Base-by-base conservation (phyloP, 2,113 vertebrate species). In the Pyxicephalus adspersus region DNA sequence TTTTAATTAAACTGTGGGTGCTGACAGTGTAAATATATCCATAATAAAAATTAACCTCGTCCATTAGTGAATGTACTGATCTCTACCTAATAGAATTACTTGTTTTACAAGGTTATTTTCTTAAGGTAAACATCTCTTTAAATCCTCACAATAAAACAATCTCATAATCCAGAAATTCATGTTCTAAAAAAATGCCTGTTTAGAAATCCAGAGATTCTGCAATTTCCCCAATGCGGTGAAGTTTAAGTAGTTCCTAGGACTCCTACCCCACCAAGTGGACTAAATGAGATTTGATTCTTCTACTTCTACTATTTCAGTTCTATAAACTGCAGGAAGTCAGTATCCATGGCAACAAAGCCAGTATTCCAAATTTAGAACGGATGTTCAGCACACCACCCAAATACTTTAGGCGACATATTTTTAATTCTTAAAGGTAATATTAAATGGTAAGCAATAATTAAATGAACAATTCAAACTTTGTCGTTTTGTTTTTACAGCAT, bases 221-320 rank as follows among this genome's bases (percentile, higher is more conserved):
- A 80, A 84, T 25, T 79, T 18, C 26, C 52, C 73, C 86, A 55
- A 76, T 84, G 84, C 82, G 2, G 23, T 13, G 38, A 1, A 45
- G 0, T 20, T 54, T 16, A 26, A 88, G 89, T 83, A 83, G 71
- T 86, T 90, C 92, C 91, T 93, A 81, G 91, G 93, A 86, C 94
- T 96, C 90, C 94, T 94, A 92, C 95, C 93, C 95, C 95, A 97
- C 96, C 95, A 94, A 94, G 95, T 96, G 95, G 95, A 93, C 93
- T 94, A 85, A 91, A 85, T 83, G 86, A 91, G 94, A 89, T 91
- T 93, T 88, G 87, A 90, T 85, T 89, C 89, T 85, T 83, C 80
- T 28, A 63, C 84, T 88, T 84, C 87, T 68, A 83, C 80, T 85
- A 77, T 51, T 83, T 82, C 86, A 85, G 85, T 65, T 84, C 58